Evolutionary conservation across 2,113 vertebrate species (phyloP).

Genomic region (Epinephelus moara): DNA sequence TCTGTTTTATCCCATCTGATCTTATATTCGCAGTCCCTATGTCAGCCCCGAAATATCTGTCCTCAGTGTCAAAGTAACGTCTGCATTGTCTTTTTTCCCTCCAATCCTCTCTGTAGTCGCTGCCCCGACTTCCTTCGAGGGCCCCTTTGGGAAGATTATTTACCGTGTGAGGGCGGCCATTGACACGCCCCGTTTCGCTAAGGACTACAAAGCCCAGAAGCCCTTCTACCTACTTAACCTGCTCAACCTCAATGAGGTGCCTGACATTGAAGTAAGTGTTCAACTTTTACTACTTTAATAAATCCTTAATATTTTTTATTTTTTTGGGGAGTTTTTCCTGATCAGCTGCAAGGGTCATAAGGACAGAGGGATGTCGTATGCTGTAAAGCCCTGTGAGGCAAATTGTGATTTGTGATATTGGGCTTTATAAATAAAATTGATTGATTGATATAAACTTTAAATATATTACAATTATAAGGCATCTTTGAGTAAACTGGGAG

Average conservation of each 20-base stretch:
- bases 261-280: constrained; percentile 90
- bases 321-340: no score
- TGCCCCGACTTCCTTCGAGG: constrained; percentile 95
- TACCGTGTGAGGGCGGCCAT: constrained; percentile 91
- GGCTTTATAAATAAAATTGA: no score
- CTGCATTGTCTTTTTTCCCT: neutral
- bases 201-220: constrained; percentile 92
- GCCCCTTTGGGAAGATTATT: constrained; percentile 92
- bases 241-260: constrained; percentile 94
- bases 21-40: neutral
- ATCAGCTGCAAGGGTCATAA: no score
- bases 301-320: neutral
- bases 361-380: no score
- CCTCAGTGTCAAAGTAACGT: neutral
- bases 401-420: no score
- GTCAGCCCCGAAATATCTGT: neutral
- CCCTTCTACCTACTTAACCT: constrained; percentile 93
- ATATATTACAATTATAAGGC: no score
- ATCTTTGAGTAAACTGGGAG: no score
- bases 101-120: constrained; percentile 79
- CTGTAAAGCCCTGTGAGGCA: no score
- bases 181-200: constrained; percentile 94
- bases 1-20: no score
- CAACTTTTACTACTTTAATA: neutral
- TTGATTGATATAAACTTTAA: no score